Evolutionary conservation across 2,888 invertebrate species (phyloP), one percentile per base, ranked within the genome.

Genomic region (Dolichomitus sp.): DNA sequence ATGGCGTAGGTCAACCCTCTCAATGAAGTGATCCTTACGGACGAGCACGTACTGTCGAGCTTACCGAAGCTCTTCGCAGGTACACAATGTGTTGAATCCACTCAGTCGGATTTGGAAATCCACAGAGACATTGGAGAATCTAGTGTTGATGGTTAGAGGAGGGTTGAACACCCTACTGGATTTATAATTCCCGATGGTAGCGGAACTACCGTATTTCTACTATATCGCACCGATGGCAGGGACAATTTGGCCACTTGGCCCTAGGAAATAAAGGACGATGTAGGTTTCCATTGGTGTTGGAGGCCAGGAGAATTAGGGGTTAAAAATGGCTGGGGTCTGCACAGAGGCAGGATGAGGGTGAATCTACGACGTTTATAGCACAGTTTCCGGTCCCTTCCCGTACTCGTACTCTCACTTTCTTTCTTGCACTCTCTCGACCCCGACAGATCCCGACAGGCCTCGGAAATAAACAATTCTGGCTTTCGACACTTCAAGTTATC

Each of bases 31-130:
- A 42, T 40, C 30, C 45, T n/a, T 70, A 75, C 59, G 66, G 70
- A 45, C n/a, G 40, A 73, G 72, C 78, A 78, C 82, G 78, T 82
- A 78, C 48, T n/a, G 19, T 50, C 75, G n/a, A 72, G 50, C 61
- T 17, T 61, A 72, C 70, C 5, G 66, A 61, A 75, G 74, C 78
- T 82, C 59, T 82, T n/a, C 23, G 65, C 48, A 40, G 52, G 48
- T 75, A 70, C 59, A 74, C 42, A 78, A 40, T 17, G 59, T 33
- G 57, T 27, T 45, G 74, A 65, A 40, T 52, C 59, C 63, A 52
- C 63, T 33, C 61, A 17, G 14, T 42, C 42, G 48, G 23, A 48
- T 42, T 66, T 66, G 19, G n/a, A 11, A 72, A 66, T 82, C 75
- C 63, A 52, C 70, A 42, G 33, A 69, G 45, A 54, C 40, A 23